Conservation (phyloP, 1,140 invertebrate species). For the Ips nitidus region DNA sequence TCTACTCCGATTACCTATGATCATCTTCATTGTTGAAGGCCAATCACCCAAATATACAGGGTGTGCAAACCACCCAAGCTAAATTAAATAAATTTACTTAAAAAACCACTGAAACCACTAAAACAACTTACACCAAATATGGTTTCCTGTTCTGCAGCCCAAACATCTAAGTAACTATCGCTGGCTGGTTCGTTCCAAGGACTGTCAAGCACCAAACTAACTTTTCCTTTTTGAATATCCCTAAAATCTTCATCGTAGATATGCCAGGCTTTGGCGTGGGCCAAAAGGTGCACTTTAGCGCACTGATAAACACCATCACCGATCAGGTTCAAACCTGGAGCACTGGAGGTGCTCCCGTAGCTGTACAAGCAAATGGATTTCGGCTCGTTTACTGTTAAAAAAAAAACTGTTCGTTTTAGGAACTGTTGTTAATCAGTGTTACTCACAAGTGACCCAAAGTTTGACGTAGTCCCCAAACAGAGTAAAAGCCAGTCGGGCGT, state of each 20-base stretch:
- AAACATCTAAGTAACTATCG: conserved; percentile 29
- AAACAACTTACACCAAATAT: conserved; percentile 29
- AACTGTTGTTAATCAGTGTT: not conserved
- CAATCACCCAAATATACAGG: conserved; percentile 60
- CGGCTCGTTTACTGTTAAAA: conserved; percentile 18
- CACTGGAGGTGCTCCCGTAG: conserved; percentile 16
- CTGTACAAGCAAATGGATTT: conserved; percentile 15
- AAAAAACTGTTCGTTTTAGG: not conserved
- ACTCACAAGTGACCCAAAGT: conserved; percentile 10
- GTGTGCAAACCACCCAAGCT: conserved; percentile 56
- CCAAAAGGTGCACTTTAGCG: conserved; percentile 27
- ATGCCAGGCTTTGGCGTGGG: conserved; percentile 54
- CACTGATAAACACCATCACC: conserved; percentile 35
- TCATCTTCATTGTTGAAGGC: conserved; percentile 55
- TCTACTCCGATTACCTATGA: conserved; percentile 53
- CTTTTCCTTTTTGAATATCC: conserved; percentile 44
- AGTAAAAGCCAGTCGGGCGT: conserved; percentile 41
- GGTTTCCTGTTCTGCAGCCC: conserved; percentile 29
- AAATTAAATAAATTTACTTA: conserved; percentile 28
- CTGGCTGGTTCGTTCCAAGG: conserved; percentile 34
- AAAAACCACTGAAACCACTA: not conserved
- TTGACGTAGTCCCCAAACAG: conserved; percentile 26
- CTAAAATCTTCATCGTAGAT: conserved; percentile 58
- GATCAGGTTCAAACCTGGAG: conserved; percentile 21
- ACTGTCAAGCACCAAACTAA: conserved; percentile 38